A percentile compares a stretch with the other conserved stretches of the same genome.
Conservation (phyloP, 2,113 vertebrate genomes). For the Prunella fulvescens region DNA sequence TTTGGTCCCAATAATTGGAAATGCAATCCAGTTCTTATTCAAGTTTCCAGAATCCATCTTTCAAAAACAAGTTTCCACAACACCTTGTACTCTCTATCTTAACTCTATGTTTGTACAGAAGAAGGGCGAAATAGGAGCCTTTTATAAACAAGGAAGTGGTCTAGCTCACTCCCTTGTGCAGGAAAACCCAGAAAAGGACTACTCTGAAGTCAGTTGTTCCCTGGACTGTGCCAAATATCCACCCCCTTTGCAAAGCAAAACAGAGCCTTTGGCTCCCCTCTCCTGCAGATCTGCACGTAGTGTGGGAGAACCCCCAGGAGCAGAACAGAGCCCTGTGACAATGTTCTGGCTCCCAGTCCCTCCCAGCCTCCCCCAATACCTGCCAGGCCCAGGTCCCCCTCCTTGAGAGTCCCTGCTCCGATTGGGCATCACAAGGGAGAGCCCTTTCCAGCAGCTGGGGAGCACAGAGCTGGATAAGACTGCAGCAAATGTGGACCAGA, state of each 20-base stretch:
- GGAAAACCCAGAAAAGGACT: conserved; percentile 32
- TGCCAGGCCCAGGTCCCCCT: accelerated
- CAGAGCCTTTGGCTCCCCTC: not conserved
- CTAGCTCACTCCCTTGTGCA: not conserved
- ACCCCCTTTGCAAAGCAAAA: not conserved
- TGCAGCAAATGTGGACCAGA: not conserved
- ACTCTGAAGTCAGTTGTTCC: not conserved
- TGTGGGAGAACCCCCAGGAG: not conserved
- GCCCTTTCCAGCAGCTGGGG: accelerated
- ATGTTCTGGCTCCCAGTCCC: not conserved
- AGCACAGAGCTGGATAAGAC: not conserved
- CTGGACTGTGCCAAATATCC: not conserved
- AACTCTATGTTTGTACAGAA: not conserved
- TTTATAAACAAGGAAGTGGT: conserved; percentile 24
- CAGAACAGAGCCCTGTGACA: accelerated
- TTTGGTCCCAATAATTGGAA: not conserved
- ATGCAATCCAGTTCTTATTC: not conserved
- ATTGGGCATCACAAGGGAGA: accelerated
- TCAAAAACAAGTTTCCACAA: not conserved
- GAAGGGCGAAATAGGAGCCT: not conserved
- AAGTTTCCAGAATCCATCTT: not conserved
- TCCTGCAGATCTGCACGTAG: not conserved
- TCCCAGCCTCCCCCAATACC: not conserved
- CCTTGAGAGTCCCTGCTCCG: accelerated
- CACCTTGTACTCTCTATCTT: not conserved